Evolutionary conservation across 2,113 vertebrate species (phyloP).

Genomic region (Hemibagrus wyckioides): DNA sequence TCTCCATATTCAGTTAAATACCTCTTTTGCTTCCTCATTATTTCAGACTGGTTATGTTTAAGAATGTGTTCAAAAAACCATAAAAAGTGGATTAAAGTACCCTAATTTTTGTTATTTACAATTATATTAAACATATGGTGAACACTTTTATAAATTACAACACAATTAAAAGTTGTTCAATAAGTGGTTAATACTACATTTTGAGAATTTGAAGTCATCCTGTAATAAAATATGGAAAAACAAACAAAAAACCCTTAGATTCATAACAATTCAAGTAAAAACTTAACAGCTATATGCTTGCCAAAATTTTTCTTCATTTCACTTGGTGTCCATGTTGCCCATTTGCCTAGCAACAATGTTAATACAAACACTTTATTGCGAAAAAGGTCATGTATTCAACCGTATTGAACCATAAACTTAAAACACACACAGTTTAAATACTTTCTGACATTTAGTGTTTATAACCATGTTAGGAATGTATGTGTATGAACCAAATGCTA

Average conservation of each 20-base stretch:
- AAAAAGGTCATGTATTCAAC: background rate
- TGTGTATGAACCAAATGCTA: background rate
- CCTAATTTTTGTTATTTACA: background rate
- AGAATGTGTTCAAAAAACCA: background rate
- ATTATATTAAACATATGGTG: background rate
- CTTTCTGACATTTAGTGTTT: background rate
- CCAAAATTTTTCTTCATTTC: no score
- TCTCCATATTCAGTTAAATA: background rate
- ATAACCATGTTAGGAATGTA: background rate
- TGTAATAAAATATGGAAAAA: no score
- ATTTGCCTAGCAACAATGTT: background rate
- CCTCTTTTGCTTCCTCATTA: background rate
- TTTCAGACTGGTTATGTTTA: background rate
- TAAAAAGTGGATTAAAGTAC: background rate
- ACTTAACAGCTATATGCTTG: background rate
- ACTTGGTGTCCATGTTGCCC: background rate
- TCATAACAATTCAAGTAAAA: no score
- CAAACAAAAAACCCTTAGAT: no score
- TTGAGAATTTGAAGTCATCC: no score
- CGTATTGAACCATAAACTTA: background rate
- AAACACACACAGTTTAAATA: background rate
- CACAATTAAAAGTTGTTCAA: background rate
- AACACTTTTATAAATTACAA: no score
- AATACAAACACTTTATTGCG: background rate
- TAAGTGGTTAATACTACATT: background rate